phyloP scores from a whole-genome alignment of 2,113 vertebrate genomes.

The Grantiella picta region DNA sequence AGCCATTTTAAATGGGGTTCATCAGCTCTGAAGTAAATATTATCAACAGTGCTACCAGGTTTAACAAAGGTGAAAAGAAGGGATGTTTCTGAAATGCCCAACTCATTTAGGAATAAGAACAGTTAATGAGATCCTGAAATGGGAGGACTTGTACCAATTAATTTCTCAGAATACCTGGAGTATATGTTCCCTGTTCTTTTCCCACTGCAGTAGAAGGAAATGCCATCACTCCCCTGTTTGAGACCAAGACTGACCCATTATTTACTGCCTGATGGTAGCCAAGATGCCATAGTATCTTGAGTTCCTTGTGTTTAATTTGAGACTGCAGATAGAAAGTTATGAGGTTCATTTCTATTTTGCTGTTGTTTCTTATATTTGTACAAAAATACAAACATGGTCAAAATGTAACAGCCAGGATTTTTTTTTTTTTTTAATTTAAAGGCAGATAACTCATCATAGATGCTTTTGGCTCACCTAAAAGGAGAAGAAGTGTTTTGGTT shows the following conservation, averaged over 20 bases:
- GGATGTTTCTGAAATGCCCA: slow-evolving; percentile 20
- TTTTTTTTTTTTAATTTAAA: neutral
- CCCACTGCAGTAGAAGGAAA: neutral
- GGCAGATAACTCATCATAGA: neutral
- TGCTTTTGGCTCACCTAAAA: neutral
- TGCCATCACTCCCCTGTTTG: neutral
- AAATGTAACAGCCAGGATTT: neutral
- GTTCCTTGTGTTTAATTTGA: slow-evolving; percentile 2
- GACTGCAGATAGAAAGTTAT: neutral
- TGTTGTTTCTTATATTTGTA: neutral
- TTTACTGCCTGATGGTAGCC: neutral
- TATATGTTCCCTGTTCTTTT: neutral
- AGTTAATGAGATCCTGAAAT: neutral
- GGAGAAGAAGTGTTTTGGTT: neutral
- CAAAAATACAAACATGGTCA: neutral
- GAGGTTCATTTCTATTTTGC: slow-evolving; percentile 6
- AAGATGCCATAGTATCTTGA: neutral
- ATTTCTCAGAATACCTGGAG: slow-evolving; percentile 36
- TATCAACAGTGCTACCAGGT: neutral
- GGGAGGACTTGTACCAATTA: slow-evolving; percentile 36
- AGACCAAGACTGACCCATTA: neutral
- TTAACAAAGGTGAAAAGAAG: slow-evolving; percentile 20
- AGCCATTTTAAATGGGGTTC: slow-evolving; percentile 16
- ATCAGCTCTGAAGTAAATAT: slow-evolving; percentile 9
- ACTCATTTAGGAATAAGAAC: slow-evolving; percentile 19